phyloP scores from a whole-genome alignment of 2,113 vertebrate species.

The Coturnix japonica region DNA sequence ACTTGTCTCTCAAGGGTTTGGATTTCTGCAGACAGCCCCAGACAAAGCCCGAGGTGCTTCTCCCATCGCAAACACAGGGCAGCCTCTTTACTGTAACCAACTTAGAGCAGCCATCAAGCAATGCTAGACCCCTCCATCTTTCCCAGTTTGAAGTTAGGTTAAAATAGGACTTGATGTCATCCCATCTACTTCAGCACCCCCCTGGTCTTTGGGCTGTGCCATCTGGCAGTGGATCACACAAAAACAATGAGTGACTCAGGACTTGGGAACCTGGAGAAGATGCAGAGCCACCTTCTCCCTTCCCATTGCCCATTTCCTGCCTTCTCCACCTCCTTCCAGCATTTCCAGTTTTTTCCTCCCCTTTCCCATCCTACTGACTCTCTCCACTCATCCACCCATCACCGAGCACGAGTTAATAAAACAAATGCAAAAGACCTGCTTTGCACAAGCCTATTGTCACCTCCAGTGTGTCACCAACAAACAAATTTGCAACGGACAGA shows the following conservation, averaged over 20 bases:
- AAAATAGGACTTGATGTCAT: background rate
- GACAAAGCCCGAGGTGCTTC: background rate
- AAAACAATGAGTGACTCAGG: rapidly evolving
- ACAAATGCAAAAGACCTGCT: background rate
- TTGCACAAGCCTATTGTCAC: background rate
- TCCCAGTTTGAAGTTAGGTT: background rate
- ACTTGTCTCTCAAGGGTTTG: background rate
- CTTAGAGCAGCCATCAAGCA: background rate
- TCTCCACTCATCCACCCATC: background rate
- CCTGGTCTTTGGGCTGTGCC: background rate
- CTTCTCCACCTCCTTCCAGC: background rate
- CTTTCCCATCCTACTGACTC: background rate
- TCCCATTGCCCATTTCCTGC: rapidly evolving
- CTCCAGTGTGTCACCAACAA: rapidly evolving
- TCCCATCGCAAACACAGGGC: background rate
- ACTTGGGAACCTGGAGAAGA: rapidly evolving
- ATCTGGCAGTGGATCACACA: background rate
- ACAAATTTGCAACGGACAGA: background rate
- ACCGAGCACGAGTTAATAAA: background rate
- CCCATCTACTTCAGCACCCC: background rate
- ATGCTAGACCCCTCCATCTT: background rate
- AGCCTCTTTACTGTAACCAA: background rate
- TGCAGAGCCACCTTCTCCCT: rapidly evolving
- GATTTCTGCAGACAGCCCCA: background rate
- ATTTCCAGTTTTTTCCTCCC: background rate